Evolutionary conservation across 2,113 vertebrate genomes (phyloP), one percentile per base, ranked within the genome.

Genomic region (Oenanthe melanoleuca): DNA sequence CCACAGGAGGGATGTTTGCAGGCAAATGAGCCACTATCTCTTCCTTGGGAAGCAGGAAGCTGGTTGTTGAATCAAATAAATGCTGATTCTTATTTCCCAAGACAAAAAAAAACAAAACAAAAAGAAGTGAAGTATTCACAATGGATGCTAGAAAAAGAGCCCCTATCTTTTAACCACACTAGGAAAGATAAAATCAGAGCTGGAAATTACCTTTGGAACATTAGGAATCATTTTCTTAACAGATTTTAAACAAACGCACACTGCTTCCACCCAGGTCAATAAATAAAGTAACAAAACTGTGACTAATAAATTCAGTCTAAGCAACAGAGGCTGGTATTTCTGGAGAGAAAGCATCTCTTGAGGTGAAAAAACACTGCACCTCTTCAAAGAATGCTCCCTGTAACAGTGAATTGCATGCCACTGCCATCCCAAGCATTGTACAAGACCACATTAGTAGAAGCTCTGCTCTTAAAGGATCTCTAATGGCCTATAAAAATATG

Each of bases 31-130:
- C 72, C 34, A 16, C 92, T 70, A 12, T 69, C 73, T 96, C 69
- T 94, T 95, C 90, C 88, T 94, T 90, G 82, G 83, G 88, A 96
- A 96, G 90, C 92, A 94, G 92, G 92, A 96, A 95, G 53, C 45
- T 19, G 34, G 34, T 74, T 74, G 49, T 56, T 92, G 44, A 94
- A 92, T 72, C 72, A 88, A 78, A 93, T 83, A 94, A 95, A 95
- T 29, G 49, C n/a, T 9, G 9, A 80, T 61, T 73, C 44, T 44
- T 83, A 70, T 67, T 94, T 86, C 69, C 64, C 88, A 94, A 88
- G 64, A 63, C 14, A 67, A 73, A 93, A 85, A 55, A 86, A 37
- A 37, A n/a, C n/a, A n/a, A 87, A n/a, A 14, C 12, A 34, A 22
- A 40, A 34, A 57, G 17, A 40, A 34, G 34, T 14, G 8, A 75